These are phyloP conservation scores for Etheostoma nigrum DNA, from an alignment of 2,797 vertebrate genomes.

Conservation along the genomic window DNA sequence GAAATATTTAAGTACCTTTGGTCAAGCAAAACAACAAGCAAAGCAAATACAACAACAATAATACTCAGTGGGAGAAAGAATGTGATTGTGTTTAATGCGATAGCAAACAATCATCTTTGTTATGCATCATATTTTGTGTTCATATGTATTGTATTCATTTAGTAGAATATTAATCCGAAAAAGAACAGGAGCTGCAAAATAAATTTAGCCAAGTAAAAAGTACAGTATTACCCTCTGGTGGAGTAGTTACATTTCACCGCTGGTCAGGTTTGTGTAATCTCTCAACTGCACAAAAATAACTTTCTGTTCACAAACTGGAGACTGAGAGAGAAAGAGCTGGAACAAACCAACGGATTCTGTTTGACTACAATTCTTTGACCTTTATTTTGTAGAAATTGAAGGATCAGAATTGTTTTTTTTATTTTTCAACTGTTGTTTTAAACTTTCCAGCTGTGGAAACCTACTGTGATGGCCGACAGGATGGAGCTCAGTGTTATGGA, in stretches of 20 bases:
- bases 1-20: rapidly evolving
- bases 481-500: constrained; percentile 63
- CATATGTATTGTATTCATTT: too few relatives aligned
- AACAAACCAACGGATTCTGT: background rate
- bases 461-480: constrained; percentile 42
- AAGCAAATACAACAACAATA: background rate
- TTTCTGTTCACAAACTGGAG: too few relatives aligned
- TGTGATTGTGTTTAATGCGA: rapidly evolving
- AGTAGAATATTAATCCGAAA: constrained; percentile 8
- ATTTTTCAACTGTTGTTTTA: background rate
- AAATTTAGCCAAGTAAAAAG: too few relatives aligned
- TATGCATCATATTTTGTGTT: too few relatives aligned
- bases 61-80: rapidly evolving
- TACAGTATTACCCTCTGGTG: too few relatives aligned
- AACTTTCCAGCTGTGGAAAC: constrained; percentile 44
- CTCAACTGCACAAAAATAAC: too few relatives aligned
- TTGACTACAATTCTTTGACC: background rate
- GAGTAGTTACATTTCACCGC: too few relatives aligned
- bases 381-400: background rate
- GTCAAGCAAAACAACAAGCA: rapidly evolving
- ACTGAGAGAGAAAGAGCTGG: background rate
- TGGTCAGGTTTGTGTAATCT: too few relatives aligned
- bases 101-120: background rate
- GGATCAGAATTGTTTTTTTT: background rate
- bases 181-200: too few relatives aligned